Conservation (phyloP, 2,888 invertebrate genomes). For the Drosophila gaucha region DNA sequence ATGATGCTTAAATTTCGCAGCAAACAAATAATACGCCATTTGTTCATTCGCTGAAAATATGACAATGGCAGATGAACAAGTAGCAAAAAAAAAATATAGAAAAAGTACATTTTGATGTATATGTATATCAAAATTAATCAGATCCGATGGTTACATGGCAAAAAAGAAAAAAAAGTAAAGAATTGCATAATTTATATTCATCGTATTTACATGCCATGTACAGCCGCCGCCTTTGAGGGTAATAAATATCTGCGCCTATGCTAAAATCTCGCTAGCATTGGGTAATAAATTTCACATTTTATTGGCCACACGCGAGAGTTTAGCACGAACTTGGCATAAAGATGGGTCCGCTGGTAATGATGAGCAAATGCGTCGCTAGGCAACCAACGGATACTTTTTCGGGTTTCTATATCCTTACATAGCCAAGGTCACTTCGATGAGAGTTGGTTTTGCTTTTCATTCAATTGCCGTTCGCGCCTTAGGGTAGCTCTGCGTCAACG, state of each 20-base stretch:
- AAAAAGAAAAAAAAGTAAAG: constrained; percentile 2
- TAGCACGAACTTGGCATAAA: constrained; percentile 9
- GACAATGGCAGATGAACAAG: constrained; percentile 46
- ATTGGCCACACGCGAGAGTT: constrained; percentile 41
- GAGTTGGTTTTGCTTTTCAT: constrained; percentile 6
- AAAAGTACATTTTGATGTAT: constrained; percentile 16
- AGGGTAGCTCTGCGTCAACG: constrained; percentile 25
- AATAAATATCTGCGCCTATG: constrained; percentile 41
- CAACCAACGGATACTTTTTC: constrained; percentile 31
- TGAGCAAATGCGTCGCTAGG: constrained; percentile 31
- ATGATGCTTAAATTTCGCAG: constrained; percentile 57
- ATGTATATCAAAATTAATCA: constrained; percentile 55
- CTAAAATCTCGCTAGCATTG: constrained; percentile 21
- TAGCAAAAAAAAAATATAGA: constrained; percentile 1
- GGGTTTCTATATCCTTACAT: background rate
- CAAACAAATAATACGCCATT: constrained; percentile 26
- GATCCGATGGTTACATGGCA: constrained; percentile 29
- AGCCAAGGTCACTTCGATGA: constrained; percentile 38
- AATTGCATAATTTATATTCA: constrained; percentile 48
- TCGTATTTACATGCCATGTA: constrained; percentile 30
- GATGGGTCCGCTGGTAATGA: constrained; percentile 38
- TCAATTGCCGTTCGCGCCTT: constrained; percentile 31
- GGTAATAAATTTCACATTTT: constrained; percentile 54
- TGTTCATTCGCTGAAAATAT: constrained; percentile 31
- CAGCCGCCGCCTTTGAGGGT: constrained; percentile 29